Base-by-base conservation (phyloP, 2,113 vertebrate species). In the Columba janthina region DNA sequence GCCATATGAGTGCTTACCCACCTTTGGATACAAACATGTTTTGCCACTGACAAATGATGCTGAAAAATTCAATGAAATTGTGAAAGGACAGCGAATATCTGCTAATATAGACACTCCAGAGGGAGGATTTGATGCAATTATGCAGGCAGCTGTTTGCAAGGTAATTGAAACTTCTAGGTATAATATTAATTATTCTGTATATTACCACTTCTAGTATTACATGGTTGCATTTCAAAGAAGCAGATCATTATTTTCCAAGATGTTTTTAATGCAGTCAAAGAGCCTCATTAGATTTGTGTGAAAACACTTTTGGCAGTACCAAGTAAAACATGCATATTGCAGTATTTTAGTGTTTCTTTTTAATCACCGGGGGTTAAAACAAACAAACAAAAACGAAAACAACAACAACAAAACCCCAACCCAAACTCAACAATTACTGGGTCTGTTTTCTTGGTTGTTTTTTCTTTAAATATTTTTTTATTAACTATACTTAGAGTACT, bases 91-190 rank as follows among this genome's bases (percentile, higher is more conserved):
- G 85, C 96, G 85, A 29, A 98, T 99, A 62, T 99, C 99, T 38
- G 99, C 98, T 75, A 99, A 99, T 85, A 98, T 98, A 56, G 99
- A 99, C 32, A 67, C 98, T 36, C 98, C 98, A 5, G 99, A 99
- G 91, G 98, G 99, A 50, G 99, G 99, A 92, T 99, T 99, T 28
- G 99, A 99, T 79, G 99, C 99, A 76, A 98, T 99, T 89, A 99
- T 99, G 99, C 99, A 99, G 97, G 99, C 98, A 70, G 98, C 99
- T 40, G 99, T 99, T 90, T 99, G 99, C 94, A 99, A 99, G 99
- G 99, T 99, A 98, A 96, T 58, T 72, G 34, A 88, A 93, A 92
- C 16, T 40, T 78, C 38, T 48, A n/a, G 60, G 6, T 70, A 32
- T 69, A 69, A 51, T 67, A 64, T 28, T 70, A 67, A 81, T 75